Conservation (phyloP, 2,888 invertebrate genomes). For the Stenurella melanura region DNA sequence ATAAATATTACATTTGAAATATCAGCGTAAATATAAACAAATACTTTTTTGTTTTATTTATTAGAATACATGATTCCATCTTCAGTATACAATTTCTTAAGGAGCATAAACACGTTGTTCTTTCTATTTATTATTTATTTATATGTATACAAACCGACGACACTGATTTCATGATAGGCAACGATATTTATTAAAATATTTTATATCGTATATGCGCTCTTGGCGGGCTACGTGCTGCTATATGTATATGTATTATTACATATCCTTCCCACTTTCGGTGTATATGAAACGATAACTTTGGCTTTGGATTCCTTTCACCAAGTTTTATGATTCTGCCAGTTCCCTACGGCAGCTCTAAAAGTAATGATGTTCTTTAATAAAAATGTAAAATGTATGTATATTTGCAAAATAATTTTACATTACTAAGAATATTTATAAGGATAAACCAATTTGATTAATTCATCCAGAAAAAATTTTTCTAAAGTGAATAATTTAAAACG, state of each 20-base stretch:
- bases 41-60: no score
- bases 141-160: not conserved
- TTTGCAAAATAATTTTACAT: no score
- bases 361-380: not conserved
- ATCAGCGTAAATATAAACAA: no score
- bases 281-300: not conserved
- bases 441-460: no score
- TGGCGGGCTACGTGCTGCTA: not conserved
- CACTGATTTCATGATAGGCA: not conserved
- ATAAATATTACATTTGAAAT: no score
- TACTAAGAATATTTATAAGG: no score
- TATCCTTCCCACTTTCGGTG: not conserved
- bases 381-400: not conserved
- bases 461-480: no score
- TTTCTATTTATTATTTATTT: no score
- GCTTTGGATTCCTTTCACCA: not conserved
- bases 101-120: no score
- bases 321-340: not conserved
- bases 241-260: not conserved
- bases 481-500: no score
- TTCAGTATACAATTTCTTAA: no score
- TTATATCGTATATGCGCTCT: not conserved
- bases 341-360: not conserved
- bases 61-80: no score
- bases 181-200: conserved; percentile 27